These are phyloP conservation scores for Heterohyrax brucei DNA, from an alignment of 2,797 vertebrate genomes.

Conservation along the genomic window DNA sequence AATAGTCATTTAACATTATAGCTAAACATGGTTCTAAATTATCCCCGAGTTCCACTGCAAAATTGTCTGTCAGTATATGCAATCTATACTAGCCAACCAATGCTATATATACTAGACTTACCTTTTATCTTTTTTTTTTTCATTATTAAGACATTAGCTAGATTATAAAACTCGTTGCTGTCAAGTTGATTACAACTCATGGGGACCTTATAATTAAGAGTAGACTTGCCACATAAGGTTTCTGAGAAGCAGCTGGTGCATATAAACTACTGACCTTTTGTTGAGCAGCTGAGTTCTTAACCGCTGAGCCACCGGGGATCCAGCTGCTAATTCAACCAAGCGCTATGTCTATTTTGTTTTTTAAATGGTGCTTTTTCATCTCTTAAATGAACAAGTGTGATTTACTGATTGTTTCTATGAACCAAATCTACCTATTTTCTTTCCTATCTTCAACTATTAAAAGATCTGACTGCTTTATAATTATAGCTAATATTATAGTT, in stretches of 20 bases:
- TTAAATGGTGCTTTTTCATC: not conserved
- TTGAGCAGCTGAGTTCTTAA: too few relatives aligned
- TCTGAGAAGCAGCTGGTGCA: too few relatives aligned
- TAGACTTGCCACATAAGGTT: too few relatives aligned
- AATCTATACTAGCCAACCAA: too few relatives aligned
- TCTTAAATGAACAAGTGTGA: not conserved
- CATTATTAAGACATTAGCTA: not conserved
- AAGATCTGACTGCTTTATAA: not conserved
- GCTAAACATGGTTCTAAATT: conserved; percentile 13
- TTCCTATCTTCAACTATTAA: not conserved
- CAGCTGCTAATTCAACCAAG: not conserved
- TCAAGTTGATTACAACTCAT: too few relatives aligned
- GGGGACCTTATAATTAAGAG: too few relatives aligned
- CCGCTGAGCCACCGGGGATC: too few relatives aligned
- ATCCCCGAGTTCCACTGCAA: not conserved
- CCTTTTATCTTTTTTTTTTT: not conserved
- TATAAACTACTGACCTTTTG: too few relatives aligned
- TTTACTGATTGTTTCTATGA: not conserved
- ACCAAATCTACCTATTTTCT: not conserved
- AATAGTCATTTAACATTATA: not conserved
- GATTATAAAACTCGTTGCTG: too few relatives aligned
- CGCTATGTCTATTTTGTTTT: not conserved
- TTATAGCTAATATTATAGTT: not conserved
- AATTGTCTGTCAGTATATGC: not conserved
- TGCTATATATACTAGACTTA: not conserved